Evolutionary conservation across 1,140 invertebrate species (phyloP), one percentile per base, ranked within the genome.

Genomic region (Diabrotica virgifera): DNA sequence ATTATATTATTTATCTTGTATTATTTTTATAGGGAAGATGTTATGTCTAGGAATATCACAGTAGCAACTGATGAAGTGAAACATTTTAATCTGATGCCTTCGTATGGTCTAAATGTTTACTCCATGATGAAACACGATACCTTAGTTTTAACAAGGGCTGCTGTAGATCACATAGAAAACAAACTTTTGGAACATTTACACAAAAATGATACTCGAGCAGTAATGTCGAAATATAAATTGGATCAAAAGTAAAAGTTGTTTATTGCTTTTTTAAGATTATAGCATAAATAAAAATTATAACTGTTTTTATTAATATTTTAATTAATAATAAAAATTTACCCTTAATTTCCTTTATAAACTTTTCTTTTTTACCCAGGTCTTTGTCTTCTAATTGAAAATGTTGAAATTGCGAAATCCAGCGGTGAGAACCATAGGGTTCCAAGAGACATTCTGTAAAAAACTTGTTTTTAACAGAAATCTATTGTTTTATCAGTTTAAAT

Each of bases 121-220:
- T 97, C 85, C 77, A 97, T 99, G 93, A 77, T 99, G 40, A 99
- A 99, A 83, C 93, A 99, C 81, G 89, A 96, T 64, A 98, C 96
- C 0, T 77, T 99, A 11, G 89, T 99, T 2, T 77, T 99, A 0
- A 98, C 97, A 3, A 80, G 90, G 69, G 82, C 84, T 54, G 96
- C 96, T 8, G 86, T 94, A 0, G 87, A 95, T 74, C 83, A 85
- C 70, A 88, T 99, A 69, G 94, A 99, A 82, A 85, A 94, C 61
- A 91, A 89, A 80, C 74, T 99, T 36, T 76, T 98, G n/a, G 85
- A 82, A 68, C 86, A 91, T 64, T 78, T 96, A 5, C 83, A 96
- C 79, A 84, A 87, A 67, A 80, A 83, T 46, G 87, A 90, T 78
- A 75, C 72, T 0, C 64, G 24, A 63, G 12, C n/a, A 38, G 52